Evolutionary conservation across 2,797 vertebrate species (phyloP).

Genomic region (Pseudochromis fuscus): DNA sequence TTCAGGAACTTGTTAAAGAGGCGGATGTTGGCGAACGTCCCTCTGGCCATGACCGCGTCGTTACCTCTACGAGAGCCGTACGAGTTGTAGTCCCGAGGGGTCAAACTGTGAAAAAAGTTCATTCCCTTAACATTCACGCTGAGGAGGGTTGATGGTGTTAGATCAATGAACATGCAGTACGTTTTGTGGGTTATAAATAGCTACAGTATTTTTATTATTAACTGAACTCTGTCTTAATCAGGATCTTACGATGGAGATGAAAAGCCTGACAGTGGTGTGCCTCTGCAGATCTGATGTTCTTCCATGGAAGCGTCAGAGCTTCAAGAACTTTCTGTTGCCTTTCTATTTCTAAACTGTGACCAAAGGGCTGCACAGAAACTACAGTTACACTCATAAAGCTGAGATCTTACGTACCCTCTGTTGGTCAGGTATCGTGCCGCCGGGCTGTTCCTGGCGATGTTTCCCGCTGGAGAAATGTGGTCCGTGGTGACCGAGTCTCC

Average conservation of each 20-base stretch:
- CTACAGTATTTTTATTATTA: too few relatives aligned
- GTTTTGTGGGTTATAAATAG: too few relatives aligned
- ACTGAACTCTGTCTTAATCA: too few relatives aligned
- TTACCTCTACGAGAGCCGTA: slow-evolving; percentile 97
- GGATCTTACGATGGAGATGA: too few relatives aligned
- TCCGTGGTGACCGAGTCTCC: slow-evolving; percentile 98
- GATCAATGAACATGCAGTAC: not conserved
- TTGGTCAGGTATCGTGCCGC: slow-evolving; percentile 92
- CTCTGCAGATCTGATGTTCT: not conserved
- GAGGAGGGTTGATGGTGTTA: not conserved
- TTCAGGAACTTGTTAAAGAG: slow-evolving; percentile 96
- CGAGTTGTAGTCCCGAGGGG: slow-evolving; percentile 94
- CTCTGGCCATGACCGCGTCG: slow-evolving; percentile 95
- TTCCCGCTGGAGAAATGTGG: slow-evolving; percentile 98
- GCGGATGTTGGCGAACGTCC: slow-evolving; percentile 98
- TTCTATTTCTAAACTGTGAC: not conserved
- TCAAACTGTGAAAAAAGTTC: slow-evolving; percentile 81
- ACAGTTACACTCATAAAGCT: not conserved
- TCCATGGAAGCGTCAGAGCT: too few relatives aligned
- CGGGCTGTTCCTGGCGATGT: slow-evolving; percentile 95
- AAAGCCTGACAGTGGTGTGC: too few relatives aligned
- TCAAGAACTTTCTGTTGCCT: not conserved
- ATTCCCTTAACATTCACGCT: not conserved
- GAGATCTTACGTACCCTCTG: slow-evolving; percentile 86
- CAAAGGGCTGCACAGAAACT: not conserved